Percentiles rank a stretch among this genome's conserved stretches.
Conservation (phyloP, 2,888 invertebrate genomes). For the Aleiodes testaceus region DNA sequence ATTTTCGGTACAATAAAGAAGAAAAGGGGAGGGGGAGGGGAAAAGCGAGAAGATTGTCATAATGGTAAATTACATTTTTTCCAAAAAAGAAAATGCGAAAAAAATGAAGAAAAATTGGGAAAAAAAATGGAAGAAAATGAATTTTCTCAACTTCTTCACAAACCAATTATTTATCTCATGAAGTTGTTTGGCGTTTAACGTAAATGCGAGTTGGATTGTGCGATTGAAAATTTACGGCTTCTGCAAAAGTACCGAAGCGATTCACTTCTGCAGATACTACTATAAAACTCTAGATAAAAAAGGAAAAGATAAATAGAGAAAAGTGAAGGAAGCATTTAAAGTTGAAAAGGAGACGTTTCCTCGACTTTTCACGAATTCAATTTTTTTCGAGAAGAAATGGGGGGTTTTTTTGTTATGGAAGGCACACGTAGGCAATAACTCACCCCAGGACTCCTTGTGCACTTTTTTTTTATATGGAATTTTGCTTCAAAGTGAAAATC, state of each 20-base stretch:
- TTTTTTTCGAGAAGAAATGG: constrained; percentile 26
- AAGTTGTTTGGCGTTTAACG: constrained; percentile 30
- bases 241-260: constrained; percentile 4
- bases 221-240: constrained; percentile 34
- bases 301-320: constrained; percentile 15
- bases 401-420: constrained; percentile 28
- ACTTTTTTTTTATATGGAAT: constrained; percentile 11
- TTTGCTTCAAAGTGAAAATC: neutral
- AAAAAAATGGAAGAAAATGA: neutral
- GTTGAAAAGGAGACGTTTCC: constrained; percentile 42
- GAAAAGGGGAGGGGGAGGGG: too few species aligned
- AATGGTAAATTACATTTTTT: neutral
- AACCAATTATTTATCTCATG: constrained; percentile 32
- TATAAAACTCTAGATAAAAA: constrained; percentile 18
- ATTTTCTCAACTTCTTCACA: neutral
- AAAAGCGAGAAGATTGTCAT: constrained; percentile 8
- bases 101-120: neutral
- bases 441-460: constrained; percentile 39
- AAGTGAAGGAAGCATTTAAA: constrained; percentile 49
- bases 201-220: constrained; percentile 24
- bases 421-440: constrained; percentile 48
- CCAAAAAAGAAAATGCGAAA: neutral
- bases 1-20: neutral
- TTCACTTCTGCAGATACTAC: constrained; percentile 18
- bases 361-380: constrained; percentile 47